Evolutionary conservation across 2,797 vertebrate genomes (phyloP).

Genomic region (Pangasius sanitwongsei): DNA sequence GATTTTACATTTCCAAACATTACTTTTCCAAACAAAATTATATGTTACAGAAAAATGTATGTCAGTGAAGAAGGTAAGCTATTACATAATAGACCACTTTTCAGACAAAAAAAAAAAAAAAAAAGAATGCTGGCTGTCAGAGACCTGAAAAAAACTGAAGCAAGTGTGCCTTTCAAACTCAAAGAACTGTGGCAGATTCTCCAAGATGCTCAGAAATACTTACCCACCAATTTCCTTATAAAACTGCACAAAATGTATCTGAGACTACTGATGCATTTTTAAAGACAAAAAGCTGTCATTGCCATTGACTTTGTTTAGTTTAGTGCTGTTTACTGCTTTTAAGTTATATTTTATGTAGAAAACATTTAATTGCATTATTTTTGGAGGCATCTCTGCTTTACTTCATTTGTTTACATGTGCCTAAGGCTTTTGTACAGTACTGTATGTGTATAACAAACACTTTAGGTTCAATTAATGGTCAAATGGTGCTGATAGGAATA

Average conservation of each 20-base stretch:
- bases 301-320: background rate
- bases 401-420: background rate
- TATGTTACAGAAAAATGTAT: background rate
- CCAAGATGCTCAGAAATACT: background rate
- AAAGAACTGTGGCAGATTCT: background rate
- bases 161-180: background rate
- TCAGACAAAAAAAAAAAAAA: background rate
- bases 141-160: background rate
- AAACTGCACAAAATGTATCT: background rate
- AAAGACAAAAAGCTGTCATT: background rate
- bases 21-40: background rate
- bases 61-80: background rate
- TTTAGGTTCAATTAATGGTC: background rate
- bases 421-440: background rate
- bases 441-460: background rate
- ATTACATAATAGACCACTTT: background rate
- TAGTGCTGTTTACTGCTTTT: background rate
- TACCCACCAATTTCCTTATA: background rate
- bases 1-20: background rate
- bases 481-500: background rate
- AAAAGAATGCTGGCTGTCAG: background rate
- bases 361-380: background rate
- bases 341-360: background rate
- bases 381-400: background rate
- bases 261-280: background rate